phyloP scores from a whole-genome alignment of 1,140 invertebrate genomes.

The Drosophila bocqueti region DNA sequence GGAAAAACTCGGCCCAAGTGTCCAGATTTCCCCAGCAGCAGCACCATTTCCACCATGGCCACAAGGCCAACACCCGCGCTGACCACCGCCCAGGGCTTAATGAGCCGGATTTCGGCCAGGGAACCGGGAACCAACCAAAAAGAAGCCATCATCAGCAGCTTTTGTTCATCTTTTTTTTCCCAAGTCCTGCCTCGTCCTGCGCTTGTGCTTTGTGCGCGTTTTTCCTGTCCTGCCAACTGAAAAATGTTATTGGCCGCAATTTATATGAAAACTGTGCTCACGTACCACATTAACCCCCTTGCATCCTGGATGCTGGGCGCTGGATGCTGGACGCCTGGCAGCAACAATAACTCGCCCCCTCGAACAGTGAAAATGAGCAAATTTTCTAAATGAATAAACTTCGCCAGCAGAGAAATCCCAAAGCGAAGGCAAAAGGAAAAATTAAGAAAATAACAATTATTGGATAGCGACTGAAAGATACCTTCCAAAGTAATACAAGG shows the following conservation, averaged over 20 bases:
- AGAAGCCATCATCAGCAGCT: constrained; percentile 81
- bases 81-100: constrained; percentile 64
- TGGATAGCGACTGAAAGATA: constrained; percentile 13
- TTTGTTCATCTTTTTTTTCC: constrained; percentile 72
- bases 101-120: constrained; percentile 68
- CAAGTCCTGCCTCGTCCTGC: constrained; percentile 33
- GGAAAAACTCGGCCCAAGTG: constrained; percentile 45
- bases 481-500: background rate
- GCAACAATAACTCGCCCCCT: constrained; percentile 74
- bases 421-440: constrained; percentile 26
- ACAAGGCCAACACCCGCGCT: constrained; percentile 62
- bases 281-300: constrained; percentile 69
- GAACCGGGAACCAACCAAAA: constrained; percentile 51
- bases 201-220: constrained; percentile 75
- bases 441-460: constrained; percentile 28
- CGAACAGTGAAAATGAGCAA: constrained; percentile 70
- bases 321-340: constrained; percentile 18
- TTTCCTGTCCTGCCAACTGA: constrained; percentile 78
- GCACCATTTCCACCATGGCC: constrained; percentile 28
- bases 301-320: constrained; percentile 14
- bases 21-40: constrained; percentile 54
- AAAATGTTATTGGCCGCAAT: constrained; percentile 83
- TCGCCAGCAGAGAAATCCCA: constrained; percentile 52
- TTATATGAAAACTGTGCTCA: constrained; percentile 83
- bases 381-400: constrained; percentile 81